Conservation (phyloP, 2,888 invertebrate species). For the Lithophane semibrunnea region DNA sequence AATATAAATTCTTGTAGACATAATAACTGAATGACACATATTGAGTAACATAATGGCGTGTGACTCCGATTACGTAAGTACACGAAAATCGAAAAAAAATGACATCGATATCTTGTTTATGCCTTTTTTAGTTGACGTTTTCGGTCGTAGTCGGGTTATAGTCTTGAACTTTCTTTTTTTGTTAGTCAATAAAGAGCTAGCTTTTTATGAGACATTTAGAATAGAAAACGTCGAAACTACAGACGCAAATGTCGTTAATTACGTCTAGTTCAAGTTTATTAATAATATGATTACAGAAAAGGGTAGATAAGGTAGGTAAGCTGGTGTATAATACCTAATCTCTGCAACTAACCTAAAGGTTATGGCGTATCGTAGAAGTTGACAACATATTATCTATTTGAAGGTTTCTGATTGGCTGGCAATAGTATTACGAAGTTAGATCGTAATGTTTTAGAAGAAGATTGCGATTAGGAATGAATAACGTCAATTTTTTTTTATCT, state of each 20-base stretch:
- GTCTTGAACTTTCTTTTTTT: too few relatives aligned
- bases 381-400: constrained; percentile 37
- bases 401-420: constrained; percentile 37
- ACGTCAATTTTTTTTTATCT: too few relatives aligned
- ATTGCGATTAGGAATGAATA: background rate
- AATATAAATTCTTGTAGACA: too few relatives aligned
- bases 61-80: too few relatives aligned
- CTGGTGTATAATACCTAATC: constrained; percentile 31
- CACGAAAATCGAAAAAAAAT: too few relatives aligned
- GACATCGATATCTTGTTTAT: too few relatives aligned
- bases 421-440: constrained; percentile 5
- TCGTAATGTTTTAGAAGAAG: constrained; percentile 4
- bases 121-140: too few relatives aligned
- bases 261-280: constrained; percentile 37
- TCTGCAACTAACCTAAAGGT: constrained; percentile 39
- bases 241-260: background rate
- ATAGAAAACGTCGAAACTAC: constrained; percentile 1
- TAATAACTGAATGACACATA: too few relatives aligned
- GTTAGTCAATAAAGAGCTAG: too few relatives aligned
- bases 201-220: background rate
- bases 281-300: constrained; percentile 30
- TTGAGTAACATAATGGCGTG: too few relatives aligned
- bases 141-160: too few relatives aligned
- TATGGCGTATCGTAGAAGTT: constrained; percentile 34
- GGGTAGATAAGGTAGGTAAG: constrained; percentile 23